Base-by-base conservation (phyloP, 1,140 invertebrate species). In the Bursaphelenchus mucronatus region DNA sequence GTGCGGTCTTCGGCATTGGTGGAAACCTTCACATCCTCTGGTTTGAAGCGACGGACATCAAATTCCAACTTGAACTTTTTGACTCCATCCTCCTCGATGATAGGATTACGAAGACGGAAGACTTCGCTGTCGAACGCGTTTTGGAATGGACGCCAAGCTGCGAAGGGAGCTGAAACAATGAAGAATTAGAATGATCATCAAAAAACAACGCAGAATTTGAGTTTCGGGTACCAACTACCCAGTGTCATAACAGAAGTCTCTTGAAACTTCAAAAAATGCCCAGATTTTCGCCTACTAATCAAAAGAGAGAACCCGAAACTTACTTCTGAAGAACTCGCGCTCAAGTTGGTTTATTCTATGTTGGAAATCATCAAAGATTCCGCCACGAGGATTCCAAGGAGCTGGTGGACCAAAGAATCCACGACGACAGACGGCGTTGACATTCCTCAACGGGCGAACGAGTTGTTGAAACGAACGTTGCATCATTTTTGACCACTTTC, bases 91-190 rank as follows among this genome's bases (percentile, higher is more conserved):
- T 74, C 71, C 47, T 72, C 70, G 19, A 72, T 61, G 49, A 72
- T 72, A 1, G 69, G 70, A 64, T 72, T 72, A 2, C 83, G 75
- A 71, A 82, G 68, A 40, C 47, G 59, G 70, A 58, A 69, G 88
- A 0, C 91, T 91, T 82, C 85, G 90, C 15, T 41, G 57, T 55
- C 47, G 44, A 53, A 52, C 43, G 59, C 52, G 63, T 62, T 44
- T 39, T 66, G 55, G 56, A 64, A 63, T 21, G 64, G 56, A 50
- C 54, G 53, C 57, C 57, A 59, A 17, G 11, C 57, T 45, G 57
- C 30, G 30, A 30, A 30, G 30, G 30, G 30, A 30, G 30, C 30
- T 30, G 30, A 30, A 30, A 30, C 30, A 30, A 3, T 5, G 5
- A 30, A 3, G 5, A 30, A 30, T 30, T 30, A 1, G 30, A 30